phyloP scores from a whole-genome alignment of 2,888 invertebrate species.

The Osedax fenrisi region DNA sequence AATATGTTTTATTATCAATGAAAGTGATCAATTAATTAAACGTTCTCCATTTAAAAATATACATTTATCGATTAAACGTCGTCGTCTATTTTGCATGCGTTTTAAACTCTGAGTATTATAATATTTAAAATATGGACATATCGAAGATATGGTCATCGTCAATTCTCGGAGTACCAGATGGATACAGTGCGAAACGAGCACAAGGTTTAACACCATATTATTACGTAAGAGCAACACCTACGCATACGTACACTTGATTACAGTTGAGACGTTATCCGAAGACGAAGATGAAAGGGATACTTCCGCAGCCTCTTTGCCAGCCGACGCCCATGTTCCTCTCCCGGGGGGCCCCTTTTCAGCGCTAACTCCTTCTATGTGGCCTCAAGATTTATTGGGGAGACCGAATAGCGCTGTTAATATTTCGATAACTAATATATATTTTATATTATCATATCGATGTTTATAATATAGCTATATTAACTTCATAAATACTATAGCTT shows the following conservation, averaged over 20 bases:
- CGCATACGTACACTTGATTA: constrained; percentile 27
- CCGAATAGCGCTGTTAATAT: constrained; percentile 45
- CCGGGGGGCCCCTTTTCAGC: constrained; percentile 79
- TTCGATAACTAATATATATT: too few relatives aligned
- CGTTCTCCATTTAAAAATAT: too few relatives aligned
- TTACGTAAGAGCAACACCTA: neutral
- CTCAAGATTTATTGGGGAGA: constrained; percentile 77
- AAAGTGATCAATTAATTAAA: too few relatives aligned
- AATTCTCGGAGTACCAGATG: constrained; percentile 64
- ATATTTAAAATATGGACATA: neutral
- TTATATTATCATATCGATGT: too few relatives aligned
- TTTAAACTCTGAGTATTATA: too few relatives aligned
- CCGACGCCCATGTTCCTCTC: constrained; percentile 45
- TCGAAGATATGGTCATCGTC: neutral
- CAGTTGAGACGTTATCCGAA: constrained; percentile 59
- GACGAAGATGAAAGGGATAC: constrained; percentile 53
- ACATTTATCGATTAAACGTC: too few relatives aligned
- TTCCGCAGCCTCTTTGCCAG: constrained; percentile 43
- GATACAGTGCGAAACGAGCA: constrained; percentile 58
- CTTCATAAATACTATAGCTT: too few relatives aligned
- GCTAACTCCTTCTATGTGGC: constrained; percentile 88
- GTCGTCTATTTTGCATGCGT: too few relatives aligned
- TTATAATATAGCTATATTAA: too few relatives aligned
- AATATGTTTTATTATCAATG: too few relatives aligned
- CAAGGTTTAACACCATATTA: constrained; percentile 38